Evolutionary conservation across 2,797 vertebrate species (phyloP).

Genomic region (Anniella stebbinsi): DNA sequence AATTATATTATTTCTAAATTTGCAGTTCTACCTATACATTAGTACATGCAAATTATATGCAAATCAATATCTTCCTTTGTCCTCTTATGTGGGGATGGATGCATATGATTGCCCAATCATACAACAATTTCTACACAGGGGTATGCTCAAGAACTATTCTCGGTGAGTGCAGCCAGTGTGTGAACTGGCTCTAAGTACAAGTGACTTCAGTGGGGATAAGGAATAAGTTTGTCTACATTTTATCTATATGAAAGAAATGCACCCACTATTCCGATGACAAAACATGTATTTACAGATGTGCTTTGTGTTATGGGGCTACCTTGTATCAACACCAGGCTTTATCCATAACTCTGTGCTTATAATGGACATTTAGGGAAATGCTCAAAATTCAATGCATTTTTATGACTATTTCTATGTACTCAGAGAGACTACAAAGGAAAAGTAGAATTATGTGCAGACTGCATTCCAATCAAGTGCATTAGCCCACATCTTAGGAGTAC

Average conservation of each 20-base stretch:
- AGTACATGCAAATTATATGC: too few species aligned
- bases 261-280: background rate
- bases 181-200: background rate
- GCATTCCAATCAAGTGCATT: slow-evolving; percentile 61
- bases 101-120: background rate
- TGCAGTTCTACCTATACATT: too few species aligned
- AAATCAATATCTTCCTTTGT: too few species aligned
- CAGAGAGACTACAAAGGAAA: slow-evolving; percentile 8
- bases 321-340: background rate
- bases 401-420: slow-evolving; percentile 31
- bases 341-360: background rate
- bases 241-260: background rate
- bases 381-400: slow-evolving; percentile 28
- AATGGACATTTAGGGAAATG: slow-evolving; percentile 11
- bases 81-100: background rate
- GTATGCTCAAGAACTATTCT: background rate
- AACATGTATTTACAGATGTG: background rate
- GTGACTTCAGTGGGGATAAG: background rate
- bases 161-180: background rate
- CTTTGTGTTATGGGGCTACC: background rate
- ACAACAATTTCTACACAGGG: background rate
- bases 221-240: background rate
- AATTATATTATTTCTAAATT: too few species aligned
- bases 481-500: slow-evolving; percentile 46
- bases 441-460: slow-evolving; percentile 47